Conservation (phyloP, 2,888 invertebrate species). For the Epistrophe grossulariae region DNA sequence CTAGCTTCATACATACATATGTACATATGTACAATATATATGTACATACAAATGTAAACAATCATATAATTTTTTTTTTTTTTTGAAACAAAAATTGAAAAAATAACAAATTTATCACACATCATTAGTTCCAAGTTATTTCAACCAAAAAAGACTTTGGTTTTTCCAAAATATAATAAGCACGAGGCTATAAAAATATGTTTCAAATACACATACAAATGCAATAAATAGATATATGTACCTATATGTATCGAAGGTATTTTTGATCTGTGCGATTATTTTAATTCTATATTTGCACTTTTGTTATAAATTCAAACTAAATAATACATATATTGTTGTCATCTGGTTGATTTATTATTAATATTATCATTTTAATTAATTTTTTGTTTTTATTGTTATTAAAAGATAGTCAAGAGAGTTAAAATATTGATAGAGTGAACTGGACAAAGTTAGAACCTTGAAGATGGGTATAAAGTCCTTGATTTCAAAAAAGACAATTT, state of each 20-base stretch:
- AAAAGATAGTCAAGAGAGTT: neutral
- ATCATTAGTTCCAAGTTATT: neutral
- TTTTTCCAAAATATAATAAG: slow-evolving; percentile 6
- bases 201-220: neutral
- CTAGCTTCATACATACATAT: no score
- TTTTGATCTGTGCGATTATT: slow-evolving; percentile 2
- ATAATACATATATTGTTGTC: neutral
- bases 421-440: neutral
- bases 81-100: neutral
- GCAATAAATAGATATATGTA: neutral
- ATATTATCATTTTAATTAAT: neutral
- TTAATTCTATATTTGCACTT: neutral
- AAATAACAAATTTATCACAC: slow-evolving; percentile 11
- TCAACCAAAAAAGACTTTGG: slow-evolving; percentile 2
- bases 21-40: neutral
- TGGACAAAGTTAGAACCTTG: neutral
- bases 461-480: no score
- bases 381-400: neutral
- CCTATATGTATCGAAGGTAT: neutral
- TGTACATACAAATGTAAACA: neutral
- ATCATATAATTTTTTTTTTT: neutral
- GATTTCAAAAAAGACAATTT: no score
- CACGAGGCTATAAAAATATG: neutral
- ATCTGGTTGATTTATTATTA: neutral
- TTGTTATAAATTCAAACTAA: neutral